Evolutionary conservation across 2,113 vertebrate genomes (phyloP).

Genomic region (Cercopithecus mona): DNA sequence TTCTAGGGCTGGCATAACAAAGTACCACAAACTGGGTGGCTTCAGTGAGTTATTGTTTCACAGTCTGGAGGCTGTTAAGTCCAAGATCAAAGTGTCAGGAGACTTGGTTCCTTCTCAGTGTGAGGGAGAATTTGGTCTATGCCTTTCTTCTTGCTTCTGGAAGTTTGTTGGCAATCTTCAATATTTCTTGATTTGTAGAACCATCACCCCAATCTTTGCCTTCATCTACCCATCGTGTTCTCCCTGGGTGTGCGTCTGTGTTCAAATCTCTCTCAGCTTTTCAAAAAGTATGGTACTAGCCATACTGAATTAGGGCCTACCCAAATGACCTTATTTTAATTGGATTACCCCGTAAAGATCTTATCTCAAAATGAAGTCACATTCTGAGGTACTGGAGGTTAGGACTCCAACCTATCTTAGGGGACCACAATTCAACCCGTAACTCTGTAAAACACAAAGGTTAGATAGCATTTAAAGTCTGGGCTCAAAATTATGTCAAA

Average conservation of each 20-base stretch:
- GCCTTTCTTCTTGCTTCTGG: not conserved
- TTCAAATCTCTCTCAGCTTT: not conserved
- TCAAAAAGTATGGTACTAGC: not conserved
- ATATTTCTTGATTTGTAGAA: not conserved
- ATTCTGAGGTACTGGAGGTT: not conserved
- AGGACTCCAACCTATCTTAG: not conserved
- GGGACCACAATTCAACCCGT: not conserved
- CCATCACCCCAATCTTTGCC: not conserved
- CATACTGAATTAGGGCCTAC: not conserved
- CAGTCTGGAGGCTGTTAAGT: not conserved
- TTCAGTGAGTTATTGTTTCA: not conserved
- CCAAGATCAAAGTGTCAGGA: not conserved
- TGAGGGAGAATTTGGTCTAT: not conserved
- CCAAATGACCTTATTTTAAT: not conserved
- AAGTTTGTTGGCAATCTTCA: not conserved
- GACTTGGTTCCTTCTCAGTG: not conserved
- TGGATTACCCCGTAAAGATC: not conserved
- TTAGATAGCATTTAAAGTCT: not conserved
- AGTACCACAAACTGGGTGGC: not conserved
- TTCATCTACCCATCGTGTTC: not conserved
- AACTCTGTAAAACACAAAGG: not conserved
- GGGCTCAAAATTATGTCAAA: not conserved
- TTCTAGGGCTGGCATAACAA: not conserved
- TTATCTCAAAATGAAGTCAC: not conserved
- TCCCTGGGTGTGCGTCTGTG: not conserved